Evolutionary conservation across 2,797 vertebrate genomes (phyloP), one percentile per base, ranked within the genome.

Genomic region (Sphenopsis melanotis): DNA sequence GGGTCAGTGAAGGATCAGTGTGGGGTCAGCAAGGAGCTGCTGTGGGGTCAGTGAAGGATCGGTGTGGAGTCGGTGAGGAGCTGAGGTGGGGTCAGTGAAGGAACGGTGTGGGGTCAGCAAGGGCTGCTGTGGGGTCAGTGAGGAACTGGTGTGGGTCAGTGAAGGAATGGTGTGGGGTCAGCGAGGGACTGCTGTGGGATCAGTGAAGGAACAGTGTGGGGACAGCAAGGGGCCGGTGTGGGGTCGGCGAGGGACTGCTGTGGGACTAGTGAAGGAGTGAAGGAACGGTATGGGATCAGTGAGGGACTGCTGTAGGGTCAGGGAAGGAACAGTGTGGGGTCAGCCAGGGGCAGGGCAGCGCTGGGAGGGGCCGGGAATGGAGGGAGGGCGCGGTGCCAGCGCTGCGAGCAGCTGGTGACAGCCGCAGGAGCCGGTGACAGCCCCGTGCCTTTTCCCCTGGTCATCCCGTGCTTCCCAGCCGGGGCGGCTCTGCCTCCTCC

Each of bases 91-190:
- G 39, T 16, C 39, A 41, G 39, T 7, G 39, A 41, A 15, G 39
- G 39, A 18, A 4, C 6, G 39, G 39, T 41, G 15, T 41, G 39
- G 39, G 39, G 39, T 41, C 39, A 37, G 37, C 37, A 6, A 4
- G 16, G 41, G n/a, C n/a, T n/a, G n/a, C n/a, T n/a, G n/a, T n/a
- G n/a, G n/a, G n/a, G n/a, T n/a, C n/a, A 59, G 15, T 3, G 6
- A 15, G 16, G 34, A 7, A 2, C 4, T 5, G 53, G 2, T 6
- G 9, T 10, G 53, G 53, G 30, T 20, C 52, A 2, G 17, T 4
- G 18, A 53, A 12, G 30, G 52, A 36, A 26, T 10, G 11, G 44
- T 7, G 13, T 11, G 22, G 55, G 55, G 53, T 22, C 53, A 3
- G 19, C 3, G 32, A 36, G 36, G 37, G 37, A 2, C 4, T 5